Conservation (phyloP, 2,113 vertebrate genomes). For the Cinclus cinclus region DNA sequence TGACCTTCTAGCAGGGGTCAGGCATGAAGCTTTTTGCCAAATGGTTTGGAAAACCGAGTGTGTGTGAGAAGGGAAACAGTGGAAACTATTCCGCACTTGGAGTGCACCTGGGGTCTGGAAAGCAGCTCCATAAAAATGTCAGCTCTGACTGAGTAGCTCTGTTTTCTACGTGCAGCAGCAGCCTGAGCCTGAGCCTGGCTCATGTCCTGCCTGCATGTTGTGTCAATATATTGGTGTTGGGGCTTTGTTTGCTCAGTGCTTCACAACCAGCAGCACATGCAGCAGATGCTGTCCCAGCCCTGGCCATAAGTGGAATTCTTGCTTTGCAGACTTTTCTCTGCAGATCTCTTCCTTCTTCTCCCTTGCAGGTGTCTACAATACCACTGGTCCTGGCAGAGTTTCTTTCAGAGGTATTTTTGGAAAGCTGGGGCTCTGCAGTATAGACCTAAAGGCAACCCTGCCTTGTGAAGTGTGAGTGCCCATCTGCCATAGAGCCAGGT, state of each 20-base stretch:
- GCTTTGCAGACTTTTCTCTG: background rate
- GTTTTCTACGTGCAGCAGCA: background rate
- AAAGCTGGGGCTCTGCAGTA: background rate
- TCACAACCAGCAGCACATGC: rapidly evolving
- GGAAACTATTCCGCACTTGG: slow-evolving; percentile 39
- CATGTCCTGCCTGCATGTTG: rapidly evolving
- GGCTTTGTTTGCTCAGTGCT: background rate
- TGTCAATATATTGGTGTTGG: rapidly evolving
- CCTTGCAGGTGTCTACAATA: background rate
- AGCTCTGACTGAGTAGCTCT: background rate
- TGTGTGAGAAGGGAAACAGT: slow-evolving; percentile 9
- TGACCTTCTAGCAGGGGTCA: slow-evolving; percentile 15
- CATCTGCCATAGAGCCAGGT: background rate
- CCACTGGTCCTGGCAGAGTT: background rate
- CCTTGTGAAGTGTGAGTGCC: background rate
- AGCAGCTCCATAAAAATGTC: background rate
- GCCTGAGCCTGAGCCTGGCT: background rate
- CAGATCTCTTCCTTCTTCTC: background rate
- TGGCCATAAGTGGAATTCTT: background rate
- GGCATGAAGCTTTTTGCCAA: slow-evolving; percentile 7
- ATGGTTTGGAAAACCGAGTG: background rate
- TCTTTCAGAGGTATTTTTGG: too few relatives aligned
- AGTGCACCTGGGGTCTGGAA: background rate
- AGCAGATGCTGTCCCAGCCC: background rate
- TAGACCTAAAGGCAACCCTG: background rate